Conservation (phyloP, 2,113 vertebrate genomes). For the Machaerirhynchus nigripectus region DNA sequence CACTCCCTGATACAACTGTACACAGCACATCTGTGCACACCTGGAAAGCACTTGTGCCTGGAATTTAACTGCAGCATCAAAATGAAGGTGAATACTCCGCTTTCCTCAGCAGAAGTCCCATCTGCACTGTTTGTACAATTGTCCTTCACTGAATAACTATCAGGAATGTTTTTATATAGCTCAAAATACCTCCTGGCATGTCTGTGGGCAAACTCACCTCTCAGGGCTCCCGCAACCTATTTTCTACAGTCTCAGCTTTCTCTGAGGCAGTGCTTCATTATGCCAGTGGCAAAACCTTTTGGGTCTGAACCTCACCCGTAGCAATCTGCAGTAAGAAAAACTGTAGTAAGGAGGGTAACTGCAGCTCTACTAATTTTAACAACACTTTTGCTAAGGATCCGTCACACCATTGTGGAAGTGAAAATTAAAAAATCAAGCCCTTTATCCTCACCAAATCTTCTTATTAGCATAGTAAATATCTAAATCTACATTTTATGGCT, state of each 20-base stretch:
- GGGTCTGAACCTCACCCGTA: not conserved
- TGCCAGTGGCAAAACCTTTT: not conserved
- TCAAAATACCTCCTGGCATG: not conserved
- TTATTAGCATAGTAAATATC: conserved; percentile 33
- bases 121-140: not conserved
- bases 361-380: not conserved
- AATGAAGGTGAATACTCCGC: not conserved
- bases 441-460: conserved; percentile 21
- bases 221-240: not conserved
- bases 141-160: not conserved
- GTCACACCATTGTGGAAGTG: not conserved
- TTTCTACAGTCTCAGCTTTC: not conserved
- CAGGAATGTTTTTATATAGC: not conserved
- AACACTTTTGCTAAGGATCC: not conserved
- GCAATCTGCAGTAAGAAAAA: not conserved
- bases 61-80: not conserved
- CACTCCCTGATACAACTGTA: not conserved
- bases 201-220: not conserved
- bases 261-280: not conserved
- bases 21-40: not conserved
- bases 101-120: not conserved
- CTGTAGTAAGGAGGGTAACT: rapidly evolving
- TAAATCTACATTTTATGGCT: conserved; percentile 11
- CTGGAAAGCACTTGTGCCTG: not conserved
- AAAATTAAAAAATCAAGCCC: not conserved